These are phyloP conservation scores for Chironomus striatipennis DNA, from an alignment of 1,140 invertebrate species.

Conservation along the genomic window DNA sequence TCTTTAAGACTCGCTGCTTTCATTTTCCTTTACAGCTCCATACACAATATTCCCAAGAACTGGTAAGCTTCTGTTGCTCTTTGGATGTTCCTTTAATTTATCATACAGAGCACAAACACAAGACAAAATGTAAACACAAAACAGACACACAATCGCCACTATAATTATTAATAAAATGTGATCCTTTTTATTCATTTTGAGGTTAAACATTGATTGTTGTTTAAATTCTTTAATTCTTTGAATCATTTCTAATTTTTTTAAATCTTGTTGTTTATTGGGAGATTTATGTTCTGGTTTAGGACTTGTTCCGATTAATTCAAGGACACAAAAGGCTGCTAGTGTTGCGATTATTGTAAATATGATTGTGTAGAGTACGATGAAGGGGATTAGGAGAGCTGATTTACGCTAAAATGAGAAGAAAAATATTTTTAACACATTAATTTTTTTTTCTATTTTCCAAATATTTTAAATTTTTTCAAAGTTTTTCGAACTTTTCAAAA, in stretches of 20 bases:
- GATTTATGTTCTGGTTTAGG: background rate
- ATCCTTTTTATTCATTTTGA: background rate
- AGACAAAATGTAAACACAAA: background rate
- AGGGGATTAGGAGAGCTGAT: background rate
- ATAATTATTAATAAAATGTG: background rate
- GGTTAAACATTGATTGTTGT: background rate
- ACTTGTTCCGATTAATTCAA: background rate
- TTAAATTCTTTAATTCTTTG: background rate
- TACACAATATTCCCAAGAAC: background rate
- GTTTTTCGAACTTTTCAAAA: too few relatives aligned
- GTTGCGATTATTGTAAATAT: background rate
- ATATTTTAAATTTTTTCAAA: too few relatives aligned
- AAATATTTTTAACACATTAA: too few relatives aligned
- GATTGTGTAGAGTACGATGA: background rate
- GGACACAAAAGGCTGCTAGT: background rate
- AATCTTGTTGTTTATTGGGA: background rate
- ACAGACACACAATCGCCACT: background rate
- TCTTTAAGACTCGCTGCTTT: background rate
- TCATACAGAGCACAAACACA: background rate
- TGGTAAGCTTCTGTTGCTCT: background rate
- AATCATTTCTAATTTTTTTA: background rate
- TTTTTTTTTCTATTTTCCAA: too few relatives aligned
- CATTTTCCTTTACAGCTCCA: background rate
- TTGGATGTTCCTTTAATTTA: background rate
- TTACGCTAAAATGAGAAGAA: background rate